phyloP scores from a whole-genome alignment of 1,140 invertebrate genomes.

The Rhyacophila brunnea region DNA sequence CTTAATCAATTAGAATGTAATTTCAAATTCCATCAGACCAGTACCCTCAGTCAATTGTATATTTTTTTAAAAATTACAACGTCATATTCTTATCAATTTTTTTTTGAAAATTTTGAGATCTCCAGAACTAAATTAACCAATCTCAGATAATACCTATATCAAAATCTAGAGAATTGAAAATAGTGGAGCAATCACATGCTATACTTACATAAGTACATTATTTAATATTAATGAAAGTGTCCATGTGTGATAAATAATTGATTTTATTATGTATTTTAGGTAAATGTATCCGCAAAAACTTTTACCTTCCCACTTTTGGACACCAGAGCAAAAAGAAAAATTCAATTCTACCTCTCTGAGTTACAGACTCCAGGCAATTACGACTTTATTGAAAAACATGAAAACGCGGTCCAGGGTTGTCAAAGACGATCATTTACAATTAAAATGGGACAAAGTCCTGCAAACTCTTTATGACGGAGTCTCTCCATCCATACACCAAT shows the following conservation, averaged over 20 bases:
- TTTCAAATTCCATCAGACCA: too few relatives aligned
- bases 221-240: too few relatives aligned
- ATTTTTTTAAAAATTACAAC: too few relatives aligned
- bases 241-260: background rate
- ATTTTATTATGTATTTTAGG: slow-evolving; percentile 46
- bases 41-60: too few relatives aligned
- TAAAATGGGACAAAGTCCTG: slow-evolving; percentile 59
- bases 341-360: slow-evolving; percentile 66
- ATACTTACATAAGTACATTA: too few relatives aligned
- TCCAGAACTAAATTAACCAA: too few relatives aligned
- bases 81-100: too few relatives aligned
- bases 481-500: slow-evolving; percentile 66
- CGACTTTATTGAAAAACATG: slow-evolving; percentile 66
- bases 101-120: too few relatives aligned
- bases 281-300: slow-evolving; percentile 70
- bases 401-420: slow-evolving; percentile 60
- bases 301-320: slow-evolving; percentile 85
- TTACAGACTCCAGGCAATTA: slow-evolving; percentile 62
- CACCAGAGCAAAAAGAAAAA: slow-evolving; percentile 70
- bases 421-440: slow-evolving; percentile 48
- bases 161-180: too few relatives aligned
- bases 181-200: too few relatives aligned
- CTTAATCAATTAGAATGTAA: too few relatives aligned
- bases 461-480: slow-evolving; percentile 69
- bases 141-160: too few relatives aligned